Conservation (phyloP, 2,113 vertebrate species). For the Amblyopsis rosae region DNA sequence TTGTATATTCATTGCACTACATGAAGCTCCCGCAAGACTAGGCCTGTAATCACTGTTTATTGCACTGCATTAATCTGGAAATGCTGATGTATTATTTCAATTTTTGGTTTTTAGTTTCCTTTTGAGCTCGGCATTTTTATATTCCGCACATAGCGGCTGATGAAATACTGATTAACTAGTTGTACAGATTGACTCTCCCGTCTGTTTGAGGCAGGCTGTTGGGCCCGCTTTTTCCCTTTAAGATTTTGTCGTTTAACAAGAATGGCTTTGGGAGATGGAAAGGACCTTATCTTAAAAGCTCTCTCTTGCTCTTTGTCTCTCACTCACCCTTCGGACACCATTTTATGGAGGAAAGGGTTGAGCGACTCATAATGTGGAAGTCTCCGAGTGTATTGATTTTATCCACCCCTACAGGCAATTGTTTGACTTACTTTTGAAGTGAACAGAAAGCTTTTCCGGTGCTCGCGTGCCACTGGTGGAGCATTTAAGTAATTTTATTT, state of each 20-base stretch:
- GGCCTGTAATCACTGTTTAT: conserved; percentile 61
- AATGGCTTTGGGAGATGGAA: conserved; percentile 7
- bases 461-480: conserved; percentile 42
- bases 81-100: conserved; percentile 49
- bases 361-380: conserved; percentile 30
- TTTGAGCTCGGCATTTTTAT: conserved; percentile 11
- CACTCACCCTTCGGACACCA: conserved; percentile 28
- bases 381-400: conserved; percentile 52
- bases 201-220: not conserved
- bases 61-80: conserved; percentile 56
- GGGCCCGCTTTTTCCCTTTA: conserved; percentile 29
- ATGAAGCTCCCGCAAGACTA: conserved; percentile 40
- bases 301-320: conserved; percentile 13
- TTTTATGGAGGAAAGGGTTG: conserved; percentile 30
- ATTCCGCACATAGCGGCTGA: conserved; percentile 2
- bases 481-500: conserved; percentile 44
- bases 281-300: conserved; percentile 25
- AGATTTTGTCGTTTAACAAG: conserved; percentile 19
- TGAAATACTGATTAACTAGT: conserved; percentile 23
- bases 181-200: not conserved
- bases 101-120: conserved; percentile 40
- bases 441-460: conserved; percentile 13
- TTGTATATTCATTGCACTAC: conserved; percentile 46
- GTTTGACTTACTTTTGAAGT: conserved; percentile 48
- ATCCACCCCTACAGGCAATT: conserved; percentile 40